Evolutionary conservation across 2,113 vertebrate species (phyloP), one percentile per base, ranked within the genome.

Genomic region (Amazona guildingii): DNA sequence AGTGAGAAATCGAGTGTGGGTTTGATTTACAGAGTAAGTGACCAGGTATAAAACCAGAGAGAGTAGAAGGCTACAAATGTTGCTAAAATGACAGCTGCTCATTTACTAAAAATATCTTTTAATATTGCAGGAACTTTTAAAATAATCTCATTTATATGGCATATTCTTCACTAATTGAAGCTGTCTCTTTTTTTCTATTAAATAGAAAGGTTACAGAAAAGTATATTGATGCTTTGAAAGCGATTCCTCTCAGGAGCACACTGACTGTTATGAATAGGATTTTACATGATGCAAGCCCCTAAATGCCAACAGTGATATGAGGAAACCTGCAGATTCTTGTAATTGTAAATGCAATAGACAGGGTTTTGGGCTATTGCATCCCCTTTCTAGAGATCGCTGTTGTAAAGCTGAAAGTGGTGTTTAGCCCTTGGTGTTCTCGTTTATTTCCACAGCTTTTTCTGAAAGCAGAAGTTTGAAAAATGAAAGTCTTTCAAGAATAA

Each of bases 121-220:
- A 98, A 97, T 95, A 93, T 96, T 98, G 95, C 90, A 82, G 25
- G 91, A 96, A 94, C 96, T 98, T 98, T 97, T 95, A 97, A 97
- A 98, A 98, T 97, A 97, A 98, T 98, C 93, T 97, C 93, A 97
- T 98, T 98, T 98, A 93, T 97, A 92, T 69, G 81, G 96, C 97
- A 97, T 96, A 97, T 97, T 98, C 95, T 90, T 94, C 90, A 95
- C 97, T 98, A 98, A 98, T 98, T 98, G 98, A 97, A 98, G 96
- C 97, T 98, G 97, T 98, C 97, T 98, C 94, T 33, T n/a, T 59
- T 59, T 97, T 98, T 97, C 98, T 98, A 98, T 98, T 98, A 98
- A 98, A 98, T 90, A 98, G 97, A 97, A 97, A 97, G 93, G 96
- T 97, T 98, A 97, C 97, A 95, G 96, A 92, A 97, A 97, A 94